phyloP scores from a whole-genome alignment of 2,888 invertebrate species.

The Fabriciana adippe region DNA sequence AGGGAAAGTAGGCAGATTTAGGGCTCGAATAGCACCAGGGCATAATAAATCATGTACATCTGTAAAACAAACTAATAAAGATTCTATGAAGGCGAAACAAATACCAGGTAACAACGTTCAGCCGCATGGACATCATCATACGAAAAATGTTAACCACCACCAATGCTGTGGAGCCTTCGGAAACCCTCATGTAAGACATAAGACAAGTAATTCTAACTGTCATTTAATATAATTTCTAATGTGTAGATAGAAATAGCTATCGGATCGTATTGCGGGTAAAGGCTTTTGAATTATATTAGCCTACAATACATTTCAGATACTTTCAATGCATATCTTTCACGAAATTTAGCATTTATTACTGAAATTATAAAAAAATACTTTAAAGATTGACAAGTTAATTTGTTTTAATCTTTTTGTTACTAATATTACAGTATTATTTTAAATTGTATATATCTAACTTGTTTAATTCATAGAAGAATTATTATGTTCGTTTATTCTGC shows the following conservation, averaged over 20 bases:
- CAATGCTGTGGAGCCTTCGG: conserved; percentile 79
- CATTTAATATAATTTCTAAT: conserved; percentile 58
- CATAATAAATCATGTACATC: conserved; percentile 56
- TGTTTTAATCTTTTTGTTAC: no score
- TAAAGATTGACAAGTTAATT: no score
- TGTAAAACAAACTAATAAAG: conserved; percentile 52
- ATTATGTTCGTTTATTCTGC: no score
- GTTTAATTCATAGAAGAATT: no score
- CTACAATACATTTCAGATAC: no score
- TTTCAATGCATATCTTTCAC: no score
- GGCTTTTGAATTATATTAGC: no score
- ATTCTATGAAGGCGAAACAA: conserved; percentile 49
- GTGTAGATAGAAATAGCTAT: neutral
- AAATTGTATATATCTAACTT: no score
- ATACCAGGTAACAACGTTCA: conserved; percentile 52
- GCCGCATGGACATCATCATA: conserved; percentile 72
- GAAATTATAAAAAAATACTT: no score
- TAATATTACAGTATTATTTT: no score
- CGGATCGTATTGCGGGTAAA: no score
- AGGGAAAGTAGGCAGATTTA: conserved; percentile 68
- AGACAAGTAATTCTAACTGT: conserved; percentile 69
- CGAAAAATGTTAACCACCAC: conserved; percentile 74
- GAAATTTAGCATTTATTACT: no score
- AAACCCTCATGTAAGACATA: conserved; percentile 74
- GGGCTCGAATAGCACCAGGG: conserved; percentile 68